Evolutionary conservation across 1,140 invertebrate species (phyloP).

Genomic region (Ptiloglossa arizonensis): DNA sequence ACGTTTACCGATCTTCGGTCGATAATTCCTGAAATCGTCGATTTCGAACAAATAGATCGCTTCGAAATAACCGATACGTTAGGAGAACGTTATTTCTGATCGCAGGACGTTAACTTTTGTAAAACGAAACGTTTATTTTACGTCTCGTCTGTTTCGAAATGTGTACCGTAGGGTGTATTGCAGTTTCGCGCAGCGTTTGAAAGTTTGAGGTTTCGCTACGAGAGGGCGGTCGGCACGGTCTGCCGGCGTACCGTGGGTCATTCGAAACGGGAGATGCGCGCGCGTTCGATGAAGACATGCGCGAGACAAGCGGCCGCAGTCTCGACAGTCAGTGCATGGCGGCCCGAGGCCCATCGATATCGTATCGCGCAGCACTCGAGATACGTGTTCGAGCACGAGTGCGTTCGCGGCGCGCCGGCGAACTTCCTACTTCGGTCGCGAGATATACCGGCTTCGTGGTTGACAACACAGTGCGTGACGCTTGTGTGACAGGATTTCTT

Average conservation of each 20-base stretch:
- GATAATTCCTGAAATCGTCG: too few relatives aligned
- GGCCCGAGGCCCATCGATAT: slow-evolving; percentile 68
- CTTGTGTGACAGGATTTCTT: slow-evolving; percentile 27
- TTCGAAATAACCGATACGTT: too few relatives aligned
- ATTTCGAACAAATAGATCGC: too few relatives aligned
- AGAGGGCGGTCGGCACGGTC: neutral
- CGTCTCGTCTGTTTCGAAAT: too few relatives aligned
- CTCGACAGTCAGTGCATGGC: slow-evolving; percentile 72
- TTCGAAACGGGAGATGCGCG: slow-evolving; percentile 52
- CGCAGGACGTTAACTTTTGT: too few relatives aligned
- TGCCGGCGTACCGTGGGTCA: slow-evolving; percentile 18
- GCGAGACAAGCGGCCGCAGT: slow-evolving; percentile 41
- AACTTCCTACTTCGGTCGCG: neutral
- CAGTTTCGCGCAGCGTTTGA: too few relatives aligned
- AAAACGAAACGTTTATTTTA: too few relatives aligned
- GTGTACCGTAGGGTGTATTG: too few relatives aligned
- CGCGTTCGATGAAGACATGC: slow-evolving; percentile 59
- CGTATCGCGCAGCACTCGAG: slow-evolving; percentile 51
- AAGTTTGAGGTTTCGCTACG: neutral
- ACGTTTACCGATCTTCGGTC: too few relatives aligned
- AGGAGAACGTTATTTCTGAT: too few relatives aligned
- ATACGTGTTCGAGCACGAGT: slow-evolving; percentile 38
- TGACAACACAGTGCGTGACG: slow-evolving; percentile 31
- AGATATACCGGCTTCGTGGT: slow-evolving; percentile 9
- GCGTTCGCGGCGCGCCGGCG: slow-evolving; percentile 22